Base-by-base conservation (phyloP, 2,888 invertebrate species). In the Andrena flavipes region DNA sequence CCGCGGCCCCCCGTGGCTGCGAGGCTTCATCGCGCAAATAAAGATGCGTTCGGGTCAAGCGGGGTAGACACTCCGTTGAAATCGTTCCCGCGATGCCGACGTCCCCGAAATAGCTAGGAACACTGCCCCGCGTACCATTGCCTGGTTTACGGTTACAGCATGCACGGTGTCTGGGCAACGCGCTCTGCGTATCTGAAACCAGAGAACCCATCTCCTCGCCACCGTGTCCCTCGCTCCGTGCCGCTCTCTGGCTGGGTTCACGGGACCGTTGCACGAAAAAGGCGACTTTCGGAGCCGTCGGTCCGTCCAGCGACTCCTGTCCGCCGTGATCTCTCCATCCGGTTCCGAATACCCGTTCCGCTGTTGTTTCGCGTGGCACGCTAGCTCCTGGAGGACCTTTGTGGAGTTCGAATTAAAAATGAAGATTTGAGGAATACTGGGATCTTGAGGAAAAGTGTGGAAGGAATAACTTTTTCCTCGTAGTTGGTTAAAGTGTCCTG, bases 81-180 rank as follows among this genome's bases (percentile, higher is more conserved):
- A 87, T 87, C 79, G 87, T 87, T 84, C 84, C 77, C 84, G 80
- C 73, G 83, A 77, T 83, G 83, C 80, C 85, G 80, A 76, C 89
- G 80, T 83, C 87, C 87, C 88, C 89, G 84, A 88, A 88, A 88
- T 88, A 88, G 88, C 89, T 79, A 74, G 82, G 88, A 86, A 84
- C 82, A 87, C 87, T 87, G 88, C 59, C 80, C 42, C 81, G 80
- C 81, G 87, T 86, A 85, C 84, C 88, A 85, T 85, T 85, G 87
- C 78, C 83, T 82, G 88, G 89, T 88, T 87, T 86, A 89, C 89
- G 87, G 89, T 89, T 88, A 88, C 88, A 88, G 89, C 88, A 51
- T 85, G 84, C 88, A 88, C 88, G 88, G 88, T 88, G 88, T 85
- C 88, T 87, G 88, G 88, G 87, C 87, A 88, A 80, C 88, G 87